Evolutionary conservation across 2,113 vertebrate species (phyloP), one percentile per base, ranked within the genome.

Genomic region (Rhinoderma darwinii): DNA sequence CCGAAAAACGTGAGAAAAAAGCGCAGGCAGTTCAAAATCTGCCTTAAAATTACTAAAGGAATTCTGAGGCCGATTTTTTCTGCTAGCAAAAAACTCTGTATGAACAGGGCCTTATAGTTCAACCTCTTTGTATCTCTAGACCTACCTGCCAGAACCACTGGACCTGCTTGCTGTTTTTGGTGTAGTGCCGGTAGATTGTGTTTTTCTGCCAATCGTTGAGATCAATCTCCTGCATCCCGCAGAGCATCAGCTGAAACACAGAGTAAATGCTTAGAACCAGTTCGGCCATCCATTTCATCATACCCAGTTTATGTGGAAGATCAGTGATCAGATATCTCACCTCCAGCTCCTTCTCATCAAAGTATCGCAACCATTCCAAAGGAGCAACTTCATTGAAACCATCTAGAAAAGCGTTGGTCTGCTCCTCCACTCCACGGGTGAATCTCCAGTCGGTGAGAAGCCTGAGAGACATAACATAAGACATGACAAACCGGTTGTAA

Each of bases 61-160:
- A n/a, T n/a, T n/a, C n/a, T n/a, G n/a, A n/a, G n/a, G n/a, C n/a
- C n/a, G n/a, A n/a, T n/a, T n/a, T n/a, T n/a, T 66, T 30, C 7
- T 66, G n/a, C n/a, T n/a, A n/a, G n/a, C n/a, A n/a, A n/a, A n/a
- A n/a, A n/a, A n/a, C n/a, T n/a, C n/a, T n/a, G n/a, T n/a, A n/a
- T n/a, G n/a, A n/a, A n/a, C n/a, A n/a, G n/a, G n/a, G n/a, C n/a
- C n/a, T n/a, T n/a, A 2, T 35, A 27, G 59, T 63, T 30, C n/a
- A 59, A 22, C 25, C 2, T 4, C 8, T 41, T 41, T 41, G 73
- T 5, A 2, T 61, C 56, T 44, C 27, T 11, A 0, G 20, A 88
- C 93, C 54, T 88, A 99, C 98, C 97, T 99, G 98, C 98, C 98
- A 99, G 95, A 99, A 99, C 98, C 98, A 99, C 93, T 98, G 96